Percentiles rank a stretch among this genome's conserved stretches.
Conservation (phyloP, 1,140 invertebrate genomes). For the Melanaphis sacchari region DNA sequence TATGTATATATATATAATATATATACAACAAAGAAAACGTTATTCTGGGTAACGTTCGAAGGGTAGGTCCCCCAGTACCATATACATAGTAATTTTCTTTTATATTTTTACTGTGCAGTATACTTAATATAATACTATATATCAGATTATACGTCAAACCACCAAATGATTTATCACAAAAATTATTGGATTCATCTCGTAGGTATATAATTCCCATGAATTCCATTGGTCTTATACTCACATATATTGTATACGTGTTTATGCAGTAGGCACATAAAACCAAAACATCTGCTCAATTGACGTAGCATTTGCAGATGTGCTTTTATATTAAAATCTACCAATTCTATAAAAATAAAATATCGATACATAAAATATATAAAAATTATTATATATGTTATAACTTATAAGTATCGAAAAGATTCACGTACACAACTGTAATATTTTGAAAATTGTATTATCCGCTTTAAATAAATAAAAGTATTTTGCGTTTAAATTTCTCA, state of each 20-base stretch:
- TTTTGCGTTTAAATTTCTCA: no score
- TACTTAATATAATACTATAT: neutral
- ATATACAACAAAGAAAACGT: neutral
- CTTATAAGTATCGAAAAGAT: neutral
- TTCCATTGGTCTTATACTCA: neutral
- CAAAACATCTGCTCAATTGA: neutral
- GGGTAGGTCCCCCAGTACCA: neutral
- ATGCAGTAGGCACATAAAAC: neutral
- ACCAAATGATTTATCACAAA: neutral
- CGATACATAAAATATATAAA: neutral
- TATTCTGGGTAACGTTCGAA: neutral
- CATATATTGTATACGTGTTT: neutral
- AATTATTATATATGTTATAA: neutral
- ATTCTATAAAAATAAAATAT: neutral
- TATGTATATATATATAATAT: no score
- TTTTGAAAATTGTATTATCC: no score
- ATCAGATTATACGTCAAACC: conserved; percentile 9
- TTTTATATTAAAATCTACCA: neutral
- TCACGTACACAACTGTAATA: neutral
- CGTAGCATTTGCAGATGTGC: neutral
- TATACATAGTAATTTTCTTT: neutral
- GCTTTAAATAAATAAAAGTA: no score
- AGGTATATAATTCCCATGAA: neutral
- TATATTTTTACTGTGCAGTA: conserved; percentile 2
- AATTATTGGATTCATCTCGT: neutral